These are phyloP conservation scores for Agrotis puta DNA, from an alignment of 2,888 invertebrate species.

Conservation along the genomic window DNA sequence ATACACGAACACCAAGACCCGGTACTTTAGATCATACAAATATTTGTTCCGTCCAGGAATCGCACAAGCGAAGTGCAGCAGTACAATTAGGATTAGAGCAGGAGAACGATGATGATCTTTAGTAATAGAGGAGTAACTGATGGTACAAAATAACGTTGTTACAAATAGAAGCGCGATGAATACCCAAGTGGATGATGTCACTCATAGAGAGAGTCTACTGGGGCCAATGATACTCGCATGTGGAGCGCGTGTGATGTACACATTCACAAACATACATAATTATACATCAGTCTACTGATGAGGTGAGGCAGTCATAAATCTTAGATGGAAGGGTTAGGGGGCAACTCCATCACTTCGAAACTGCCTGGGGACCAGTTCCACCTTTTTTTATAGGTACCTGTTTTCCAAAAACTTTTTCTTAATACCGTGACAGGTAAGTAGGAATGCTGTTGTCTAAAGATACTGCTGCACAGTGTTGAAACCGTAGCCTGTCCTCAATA, in stretches of 20 bases:
- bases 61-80: too few species aligned
- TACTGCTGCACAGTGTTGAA: too few species aligned
- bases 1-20: too few species aligned
- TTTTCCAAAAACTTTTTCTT: too few species aligned
- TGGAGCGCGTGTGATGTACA: conserved; percentile 19
- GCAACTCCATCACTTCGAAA: too few species aligned
- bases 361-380: too few species aligned
- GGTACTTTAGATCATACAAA: too few species aligned
- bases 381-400: too few species aligned
- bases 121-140: neutral
- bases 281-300: neutral
- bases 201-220: conserved; percentile 27
- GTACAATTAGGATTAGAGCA: neutral
- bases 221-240: conserved; percentile 22
- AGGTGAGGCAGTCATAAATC: neutral
- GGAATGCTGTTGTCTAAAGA: too few species aligned
- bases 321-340: neutral
- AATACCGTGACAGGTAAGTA: too few species aligned
- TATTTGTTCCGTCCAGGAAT: too few species aligned
- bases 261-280: neutral
- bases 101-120: neutral
- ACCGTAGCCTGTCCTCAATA: too few species aligned
- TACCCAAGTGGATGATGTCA: conserved; percentile 41
- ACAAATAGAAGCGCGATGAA: conserved; percentile 23
- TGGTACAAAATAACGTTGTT: neutral